Conservation (phyloP, 2,797 vertebrate genomes). For the Bryconaethiops microstoma region DNA sequence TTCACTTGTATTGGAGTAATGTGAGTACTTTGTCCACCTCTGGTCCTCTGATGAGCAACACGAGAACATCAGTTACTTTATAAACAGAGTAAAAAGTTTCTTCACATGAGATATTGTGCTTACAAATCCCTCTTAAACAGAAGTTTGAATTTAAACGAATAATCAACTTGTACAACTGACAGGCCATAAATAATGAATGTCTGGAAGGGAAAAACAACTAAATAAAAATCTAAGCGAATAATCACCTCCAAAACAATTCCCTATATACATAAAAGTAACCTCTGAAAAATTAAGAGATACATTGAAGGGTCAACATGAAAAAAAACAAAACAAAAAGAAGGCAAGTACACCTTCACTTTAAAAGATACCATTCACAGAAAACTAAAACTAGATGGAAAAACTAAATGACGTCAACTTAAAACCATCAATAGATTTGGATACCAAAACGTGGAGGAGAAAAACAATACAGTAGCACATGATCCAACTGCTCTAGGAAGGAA, state of each 20-base stretch:
- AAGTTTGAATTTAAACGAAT: not conserved
- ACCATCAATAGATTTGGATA: not conserved
- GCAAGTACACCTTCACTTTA: not conserved
- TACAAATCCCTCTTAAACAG: constrained; percentile 22
- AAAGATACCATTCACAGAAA: not conserved
- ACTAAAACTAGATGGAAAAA: not conserved
- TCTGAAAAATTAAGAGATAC: constrained; percentile 9
- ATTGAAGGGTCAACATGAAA: not conserved
- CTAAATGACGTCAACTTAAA: not conserved
- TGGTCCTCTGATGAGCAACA: constrained; percentile 16
- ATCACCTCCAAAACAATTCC: constrained; percentile 25
- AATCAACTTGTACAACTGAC: not conserved
- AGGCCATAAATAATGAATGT: not conserved
- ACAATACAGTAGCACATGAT: constrained; percentile 1
- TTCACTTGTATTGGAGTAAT: too few relatives aligned
- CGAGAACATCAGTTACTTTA: not conserved
- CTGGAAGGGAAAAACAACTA: not conserved
- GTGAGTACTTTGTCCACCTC: too few relatives aligned
- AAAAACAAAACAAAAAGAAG: constrained; percentile 29
- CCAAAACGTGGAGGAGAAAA: too few relatives aligned
- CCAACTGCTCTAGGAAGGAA: not conserved
- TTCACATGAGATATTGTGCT: constrained; percentile 37
- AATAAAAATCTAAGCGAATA: not conserved
- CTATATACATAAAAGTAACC: constrained; percentile 61
- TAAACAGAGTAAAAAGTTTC: not conserved